A percentile compares a stretch with the other conserved stretches of the same genome.
These are phyloP conservation scores for Chiloscyllium punctatum DNA, from an alignment of 2,797 vertebrate species.

Conservation along the genomic window DNA sequence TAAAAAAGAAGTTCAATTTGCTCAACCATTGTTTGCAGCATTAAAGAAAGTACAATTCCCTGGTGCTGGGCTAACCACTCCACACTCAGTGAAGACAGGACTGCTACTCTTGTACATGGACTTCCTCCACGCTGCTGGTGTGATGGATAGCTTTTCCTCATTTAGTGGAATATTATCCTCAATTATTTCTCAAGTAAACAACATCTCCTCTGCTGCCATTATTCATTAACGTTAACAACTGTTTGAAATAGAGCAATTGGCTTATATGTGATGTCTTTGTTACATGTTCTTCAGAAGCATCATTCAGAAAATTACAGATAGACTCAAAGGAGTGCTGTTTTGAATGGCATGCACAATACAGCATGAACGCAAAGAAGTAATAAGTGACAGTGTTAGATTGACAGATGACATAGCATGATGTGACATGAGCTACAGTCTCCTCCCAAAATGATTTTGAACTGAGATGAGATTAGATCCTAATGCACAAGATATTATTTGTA, in stretches of 20 bases:
- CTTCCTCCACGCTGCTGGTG: slow-evolving; percentile 74
- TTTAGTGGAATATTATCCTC: neutral
- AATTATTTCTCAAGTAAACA: neutral
- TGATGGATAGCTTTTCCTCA: slow-evolving; percentile 41
- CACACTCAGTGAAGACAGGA: slow-evolving; percentile 87
- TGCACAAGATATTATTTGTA: neutral
- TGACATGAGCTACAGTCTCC: neutral
- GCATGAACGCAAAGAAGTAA: neutral
- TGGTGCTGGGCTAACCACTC: slow-evolving; percentile 95
- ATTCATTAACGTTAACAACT: neutral
- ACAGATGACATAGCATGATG: neutral
- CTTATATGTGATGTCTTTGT: neutral
- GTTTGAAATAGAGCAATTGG: neutral
- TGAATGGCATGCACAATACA: no score
- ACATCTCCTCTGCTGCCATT: neutral
- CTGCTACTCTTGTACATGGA: slow-evolving; percentile 75
- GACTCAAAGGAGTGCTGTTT: neutral
- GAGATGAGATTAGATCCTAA: neutral
- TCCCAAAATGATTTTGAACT: neutral
- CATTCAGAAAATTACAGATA: neutral
- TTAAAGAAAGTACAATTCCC: slow-evolving; percentile 88
- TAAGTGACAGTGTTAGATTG: neutral
- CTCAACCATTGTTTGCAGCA: slow-evolving; percentile 91
- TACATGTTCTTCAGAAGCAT: neutral
- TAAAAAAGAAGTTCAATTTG: slow-evolving; percentile 98